Base-by-base conservation (phyloP, 2,797 vertebrate species). In the Clarias fuscus region DNA sequence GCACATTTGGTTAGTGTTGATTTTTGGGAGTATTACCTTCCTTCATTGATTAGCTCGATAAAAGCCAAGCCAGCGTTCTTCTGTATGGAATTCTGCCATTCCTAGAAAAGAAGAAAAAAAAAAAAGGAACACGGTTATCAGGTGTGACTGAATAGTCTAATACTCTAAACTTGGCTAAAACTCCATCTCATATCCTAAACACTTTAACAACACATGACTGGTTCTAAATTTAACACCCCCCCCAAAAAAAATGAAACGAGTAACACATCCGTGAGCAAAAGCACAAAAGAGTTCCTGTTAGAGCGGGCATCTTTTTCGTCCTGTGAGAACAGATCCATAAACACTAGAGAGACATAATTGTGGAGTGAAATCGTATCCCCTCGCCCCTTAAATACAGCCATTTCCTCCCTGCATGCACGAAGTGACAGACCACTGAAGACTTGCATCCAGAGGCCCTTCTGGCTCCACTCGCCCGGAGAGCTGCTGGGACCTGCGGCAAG, bases 31-130 rank as follows among this genome's bases (percentile, higher is more conserved):
- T 0, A 5, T 14, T 97, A 99, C 98, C 98, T 98, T 96, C 98
- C 98, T 95, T 99, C 98, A 90, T 99, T 99, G 95, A 99, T 99
- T 85, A 99, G 97, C 91, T 99, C 98, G 91, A 99, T 99, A 93
- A 99, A 99, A 84, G 98, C 98, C 92, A 99, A 95, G 88, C 98
- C 98, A 89, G 98, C 98, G 73, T 99, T 99, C 96, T 99, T 99
- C 95, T 99, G 98, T 92, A 99, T 99, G 59, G 98, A 99, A 94
- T 99, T 99, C 93, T 99, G 98, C 98, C 98, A 99, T 92, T 99
- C 98, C 98, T 99, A 93, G 92, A 96, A 95, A 92, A 81, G 92
- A 11, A 48, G 1, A 4, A 37, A 37, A 37, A 4, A 37, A 4
- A 53, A 91, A 92, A 86, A 83, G 56, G n/a, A 48, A 5, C 6